Evolutionary conservation across 2,888 invertebrate genomes (phyloP), one percentile per base, ranked within the genome.

Genomic region (Venustoraphidia nigricollis): DNA sequence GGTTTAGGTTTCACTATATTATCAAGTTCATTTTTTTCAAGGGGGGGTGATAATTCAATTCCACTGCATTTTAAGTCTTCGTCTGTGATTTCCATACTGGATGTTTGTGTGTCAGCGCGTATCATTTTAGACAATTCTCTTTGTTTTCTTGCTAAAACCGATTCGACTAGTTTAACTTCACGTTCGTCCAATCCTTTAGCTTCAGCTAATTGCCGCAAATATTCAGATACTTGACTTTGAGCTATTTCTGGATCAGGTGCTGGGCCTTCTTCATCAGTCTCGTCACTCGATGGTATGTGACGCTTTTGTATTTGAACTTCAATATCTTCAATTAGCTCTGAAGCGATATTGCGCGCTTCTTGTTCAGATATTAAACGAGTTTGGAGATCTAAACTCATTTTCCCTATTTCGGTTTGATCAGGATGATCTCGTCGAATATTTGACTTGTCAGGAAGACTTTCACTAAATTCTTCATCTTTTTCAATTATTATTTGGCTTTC

Each of bases 51-150:
- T 52, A 76, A 74, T 59, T 80, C 81, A 52, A 75, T 73, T 47
- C 81, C 81, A 60, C 81, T 82, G 60, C 79, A 81, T 57, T 75
- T 73, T 54, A 83, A 72, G 60, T 83, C 83, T 70, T 83, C 83
- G 55, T 75, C 75, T 10, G 73, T 75, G 47, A 69, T 72, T 63
- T 75, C 74, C 61, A 74, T 68, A 53, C 74, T 74, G 1, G 73
- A 71, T 8, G 71, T 67, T 60, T 69, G 68, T 34, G 71, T 71
- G 51, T 70, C 69, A 37, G 64, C 66, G 47, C 71, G 59, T 8
- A 65, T 59, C 36, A 71, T 57, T 55, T 62, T 67, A 34, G 65
- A 58, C 51, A 69, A 55, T 52, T 69, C 65, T 50, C 67, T 57
- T 55, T 68, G 68, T 53, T 69, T 66, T 50, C 68, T 59, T 8